phyloP scores from a whole-genome alignment of 2,888 invertebrate genomes.

The Ischnus inquisitorius region DNA sequence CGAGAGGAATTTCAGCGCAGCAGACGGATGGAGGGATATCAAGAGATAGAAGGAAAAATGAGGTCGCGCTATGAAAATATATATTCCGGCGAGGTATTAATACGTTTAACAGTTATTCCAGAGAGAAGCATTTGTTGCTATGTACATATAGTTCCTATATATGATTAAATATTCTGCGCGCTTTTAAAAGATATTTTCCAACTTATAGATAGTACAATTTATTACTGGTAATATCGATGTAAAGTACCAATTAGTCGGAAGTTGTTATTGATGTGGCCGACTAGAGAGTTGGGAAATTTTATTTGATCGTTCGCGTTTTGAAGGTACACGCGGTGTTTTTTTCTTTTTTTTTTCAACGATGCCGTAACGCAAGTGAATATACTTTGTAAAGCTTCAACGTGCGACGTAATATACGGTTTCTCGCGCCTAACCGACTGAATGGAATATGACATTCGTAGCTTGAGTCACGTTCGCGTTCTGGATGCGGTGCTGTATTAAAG shows the following conservation, averaged over 20 bases:
- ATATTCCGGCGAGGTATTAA: conserved; percentile 1
- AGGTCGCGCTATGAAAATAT: conserved; percentile 51
- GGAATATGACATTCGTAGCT: conserved; percentile 13
- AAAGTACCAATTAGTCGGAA: conserved; percentile 7
- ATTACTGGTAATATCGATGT: no score
- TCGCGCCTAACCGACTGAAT: conserved; percentile 15
- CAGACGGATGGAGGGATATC: background rate
- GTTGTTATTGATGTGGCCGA: background rate
- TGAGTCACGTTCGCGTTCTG: background rate
- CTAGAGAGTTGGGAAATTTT: background rate
- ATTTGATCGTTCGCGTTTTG: background rate
- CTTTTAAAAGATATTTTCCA: background rate
- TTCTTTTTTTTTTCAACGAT: background rate
- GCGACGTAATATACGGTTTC: conserved; percentile 2
- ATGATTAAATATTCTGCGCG: background rate
- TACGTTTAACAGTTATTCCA: background rate
- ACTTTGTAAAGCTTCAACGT: background rate
- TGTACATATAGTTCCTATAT: background rate
- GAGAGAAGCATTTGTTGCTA: background rate
- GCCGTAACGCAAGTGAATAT: background rate
- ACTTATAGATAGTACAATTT: background rate
- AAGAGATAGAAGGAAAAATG: conserved; percentile 24
- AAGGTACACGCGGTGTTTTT: background rate
- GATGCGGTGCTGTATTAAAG: conserved; percentile 5
- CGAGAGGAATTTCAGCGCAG: conserved; percentile 47